Percentiles rank a stretch among this genome's conserved stretches.
Conservation (phyloP, 2,113 vertebrate species). For the Colaptes auratus region DNA sequence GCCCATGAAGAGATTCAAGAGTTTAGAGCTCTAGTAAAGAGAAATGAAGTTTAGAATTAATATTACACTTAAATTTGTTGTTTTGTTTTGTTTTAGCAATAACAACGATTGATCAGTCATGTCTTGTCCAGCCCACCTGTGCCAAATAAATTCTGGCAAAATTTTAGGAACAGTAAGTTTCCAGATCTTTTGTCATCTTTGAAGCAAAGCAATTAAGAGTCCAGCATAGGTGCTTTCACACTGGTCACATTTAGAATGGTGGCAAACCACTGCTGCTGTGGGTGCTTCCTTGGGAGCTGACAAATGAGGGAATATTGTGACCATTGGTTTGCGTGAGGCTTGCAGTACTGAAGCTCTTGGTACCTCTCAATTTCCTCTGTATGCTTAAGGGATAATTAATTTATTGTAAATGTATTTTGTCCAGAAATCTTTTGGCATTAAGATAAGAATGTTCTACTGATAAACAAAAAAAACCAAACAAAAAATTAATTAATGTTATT, state of each 20-base stretch:
- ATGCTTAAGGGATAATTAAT: background rate
- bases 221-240: background rate
- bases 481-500: slow-evolving; percentile 11
- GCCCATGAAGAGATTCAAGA: background rate
- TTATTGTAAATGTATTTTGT: slow-evolving; percentile 3
- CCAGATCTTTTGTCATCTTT: slow-evolving; percentile 2
- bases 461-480: background rate
- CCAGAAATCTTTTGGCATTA: slow-evolving; percentile 24
- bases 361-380: background rate
- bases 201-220: background rate
- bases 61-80: background rate
- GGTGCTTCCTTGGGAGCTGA: background rate
- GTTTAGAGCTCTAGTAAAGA: background rate
- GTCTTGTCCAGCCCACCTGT: background rate
- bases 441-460: background rate
- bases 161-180: background rate
- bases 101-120: background rate
- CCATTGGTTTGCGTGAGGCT: background rate
- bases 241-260: background rate
- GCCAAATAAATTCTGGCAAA: slow-evolving; percentile 13
- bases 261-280: background rate
- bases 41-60: background rate
- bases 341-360: background rate
- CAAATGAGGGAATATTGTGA: background rate
- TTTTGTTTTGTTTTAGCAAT: background rate